Percentiles rank a stretch among this genome's conserved stretches.
Evolutionary conservation across 2,113 vertebrate species (phyloP).

Genomic region (zebrafish (Danio rerio)): DNA sequence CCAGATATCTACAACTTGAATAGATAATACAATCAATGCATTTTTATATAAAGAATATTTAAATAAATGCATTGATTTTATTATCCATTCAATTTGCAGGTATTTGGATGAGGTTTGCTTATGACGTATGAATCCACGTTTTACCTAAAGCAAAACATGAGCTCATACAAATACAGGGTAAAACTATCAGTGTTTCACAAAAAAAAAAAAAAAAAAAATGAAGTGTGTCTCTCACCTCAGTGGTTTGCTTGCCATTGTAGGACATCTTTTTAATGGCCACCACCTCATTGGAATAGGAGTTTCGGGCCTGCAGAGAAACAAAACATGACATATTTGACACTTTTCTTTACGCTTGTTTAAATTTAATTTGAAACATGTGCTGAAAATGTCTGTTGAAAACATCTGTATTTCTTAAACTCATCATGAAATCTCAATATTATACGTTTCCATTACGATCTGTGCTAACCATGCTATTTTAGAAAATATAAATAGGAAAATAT

Average conservation of each 20-base stretch:
- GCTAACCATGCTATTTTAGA: not conserved
- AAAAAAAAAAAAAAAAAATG: too few species aligned
- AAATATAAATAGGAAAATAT: not conserved
- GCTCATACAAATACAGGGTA: not conserved
- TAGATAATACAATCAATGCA: too few species aligned
- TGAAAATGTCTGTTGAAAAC: not conserved
- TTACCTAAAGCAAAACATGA: not conserved
- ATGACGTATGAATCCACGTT: not conserved
- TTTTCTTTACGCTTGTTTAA: not conserved
- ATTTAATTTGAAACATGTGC: not conserved
- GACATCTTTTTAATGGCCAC: slow-evolving; percentile 99
- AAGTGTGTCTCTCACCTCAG: slow-evolving; percentile 83
- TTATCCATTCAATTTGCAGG: not conserved
- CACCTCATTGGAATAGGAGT: slow-evolving; percentile 95
- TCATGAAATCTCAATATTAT: not conserved
- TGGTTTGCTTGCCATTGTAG: slow-evolving; percentile 95
- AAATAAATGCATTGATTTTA: not conserved
- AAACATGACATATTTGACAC: not conserved
- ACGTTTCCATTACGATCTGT: not conserved
- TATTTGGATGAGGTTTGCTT: not conserved
- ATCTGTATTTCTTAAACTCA: not conserved
- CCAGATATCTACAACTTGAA: too few species aligned
- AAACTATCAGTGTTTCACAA: too few species aligned
- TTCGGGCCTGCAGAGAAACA: slow-evolving; percentile 82
- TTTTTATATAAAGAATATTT: not conserved